Percentiles rank a stretch among this genome's conserved stretches.
These are phyloP conservation scores for Coryphaenoides rupestris DNA, from an alignment of 2,113 vertebrate genomes.

Conservation along the genomic window DNA sequence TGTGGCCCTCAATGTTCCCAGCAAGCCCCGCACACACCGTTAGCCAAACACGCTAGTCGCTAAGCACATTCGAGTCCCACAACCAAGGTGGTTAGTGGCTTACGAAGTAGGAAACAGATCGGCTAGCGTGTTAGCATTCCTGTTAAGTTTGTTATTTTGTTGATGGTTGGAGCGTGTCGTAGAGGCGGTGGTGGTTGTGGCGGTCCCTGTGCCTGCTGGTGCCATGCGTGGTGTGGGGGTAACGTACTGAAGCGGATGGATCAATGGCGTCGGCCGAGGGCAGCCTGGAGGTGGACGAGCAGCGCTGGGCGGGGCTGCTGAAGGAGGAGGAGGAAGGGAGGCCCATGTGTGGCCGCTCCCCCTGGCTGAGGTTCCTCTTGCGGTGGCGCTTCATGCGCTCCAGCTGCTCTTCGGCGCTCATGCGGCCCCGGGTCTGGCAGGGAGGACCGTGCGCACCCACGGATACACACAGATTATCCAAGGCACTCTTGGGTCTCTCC, in stretches of 20 bases:
- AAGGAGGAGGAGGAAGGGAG: constrained; percentile 40
- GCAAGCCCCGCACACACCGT: not conserved
- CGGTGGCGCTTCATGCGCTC: constrained; percentile 95
- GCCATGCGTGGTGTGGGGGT: constrained; percentile 52
- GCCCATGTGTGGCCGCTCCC: constrained; percentile 72
- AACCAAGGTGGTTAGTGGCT: constrained; percentile 43
- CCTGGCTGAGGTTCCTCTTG: constrained; percentile 88
- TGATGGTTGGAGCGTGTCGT: constrained; percentile 37
- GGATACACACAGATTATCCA: constrained; percentile 86
- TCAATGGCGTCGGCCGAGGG: constrained; percentile 71
- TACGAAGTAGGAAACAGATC: constrained; percentile 22
- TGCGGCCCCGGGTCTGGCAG: constrained; percentile 67
- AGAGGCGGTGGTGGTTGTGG: constrained; percentile 44
- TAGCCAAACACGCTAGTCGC: not conserved
- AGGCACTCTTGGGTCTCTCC: constrained; percentile 97
- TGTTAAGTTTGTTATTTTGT: constrained; percentile 37
- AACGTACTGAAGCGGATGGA: constrained; percentile 92
- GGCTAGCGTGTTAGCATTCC: constrained; percentile 44
- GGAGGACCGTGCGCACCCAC: constrained; percentile 61
- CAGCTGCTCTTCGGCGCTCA: constrained; percentile 95
- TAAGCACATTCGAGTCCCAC: constrained; percentile 8
- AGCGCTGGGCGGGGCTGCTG: constrained; percentile 31
- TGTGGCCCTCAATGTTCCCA: constrained; percentile 5
- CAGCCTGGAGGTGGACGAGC: constrained; percentile 65
- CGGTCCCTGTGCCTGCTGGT: constrained; percentile 62